Percentiles rank a stretch among this genome's conserved stretches.
Evolutionary conservation across 2,888 invertebrate genomes (phyloP).

Genomic region (Phyto melanocephala): DNA sequence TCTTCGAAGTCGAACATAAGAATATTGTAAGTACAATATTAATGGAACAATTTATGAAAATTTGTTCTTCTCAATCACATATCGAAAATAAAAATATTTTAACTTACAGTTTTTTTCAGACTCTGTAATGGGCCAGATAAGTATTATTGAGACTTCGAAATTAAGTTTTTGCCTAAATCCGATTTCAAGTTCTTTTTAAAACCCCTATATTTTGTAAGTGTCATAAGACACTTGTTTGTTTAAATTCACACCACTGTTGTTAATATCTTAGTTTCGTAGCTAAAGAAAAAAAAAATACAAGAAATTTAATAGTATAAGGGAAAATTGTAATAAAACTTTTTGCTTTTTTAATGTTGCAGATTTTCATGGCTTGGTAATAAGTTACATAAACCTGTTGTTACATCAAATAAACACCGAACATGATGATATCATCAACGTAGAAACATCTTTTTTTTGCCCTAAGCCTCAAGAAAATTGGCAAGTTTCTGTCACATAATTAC

Average conservation of each 20-base stretch:
- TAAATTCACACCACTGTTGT: slow-evolving; percentile 37
- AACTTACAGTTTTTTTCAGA: too few species aligned
- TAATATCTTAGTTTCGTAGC: not conserved
- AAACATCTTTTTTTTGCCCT: slow-evolving; percentile 20
- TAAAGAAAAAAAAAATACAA: not conserved
- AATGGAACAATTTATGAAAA: too few species aligned
- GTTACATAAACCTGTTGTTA: slow-evolving; percentile 62
- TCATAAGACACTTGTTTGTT: too few species aligned
- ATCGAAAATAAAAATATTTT: too few species aligned
- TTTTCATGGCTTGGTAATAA: slow-evolving; percentile 53
- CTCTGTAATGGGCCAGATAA: too few species aligned
- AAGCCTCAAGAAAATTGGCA: slow-evolving; percentile 56
- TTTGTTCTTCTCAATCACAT: too few species aligned
- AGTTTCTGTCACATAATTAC: slow-evolving; percentile 64
- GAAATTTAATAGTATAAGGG: not conserved
- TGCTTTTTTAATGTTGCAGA: slow-evolving; percentile 35
- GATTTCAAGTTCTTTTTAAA: too few species aligned
- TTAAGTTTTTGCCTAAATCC: too few species aligned
- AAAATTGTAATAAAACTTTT: slow-evolving; percentile 12
- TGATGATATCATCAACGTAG: slow-evolving; percentile 36
- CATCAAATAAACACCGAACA: slow-evolving; percentile 58
- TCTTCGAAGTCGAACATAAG: too few species aligned
- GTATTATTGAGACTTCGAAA: too few species aligned
- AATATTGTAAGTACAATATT: too few species aligned
- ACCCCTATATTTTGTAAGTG: too few species aligned